Base-by-base conservation (phyloP, 2,888 invertebrate genomes). In the Pachymerium ferrugineum region DNA sequence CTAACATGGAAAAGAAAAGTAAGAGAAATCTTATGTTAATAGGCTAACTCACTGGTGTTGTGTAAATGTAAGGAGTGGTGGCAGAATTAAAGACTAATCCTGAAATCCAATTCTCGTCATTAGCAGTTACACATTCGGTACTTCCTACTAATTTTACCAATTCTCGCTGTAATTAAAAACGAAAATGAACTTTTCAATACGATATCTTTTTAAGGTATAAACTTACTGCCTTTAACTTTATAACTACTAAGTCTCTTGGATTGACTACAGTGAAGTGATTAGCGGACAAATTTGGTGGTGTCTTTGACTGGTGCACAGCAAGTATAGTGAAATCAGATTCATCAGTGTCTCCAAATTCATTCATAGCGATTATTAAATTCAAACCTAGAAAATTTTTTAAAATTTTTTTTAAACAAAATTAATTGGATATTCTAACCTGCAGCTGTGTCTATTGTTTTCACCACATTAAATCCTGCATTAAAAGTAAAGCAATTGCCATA, bases 191-290 rank as follows among this genome's bases (percentile, higher is more conserved):
- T 28, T 3, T 30, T 30, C 30, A 19, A 70, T 31, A 35, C 1
- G 10, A 19, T 8, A 31, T 5, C 4, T 4, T 5, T 31, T 12
- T 28, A 68, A 68, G 5, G n/a, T n/a, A n/a, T 67, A 3, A 16
- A 3, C 73, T 73, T 73, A 73, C 73, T 3, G 73, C 54, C 62
- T 35, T 73, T 4, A 73, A n/a, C 30, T 73, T 73, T 6, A 67
- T 10, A 22, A 31, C 28, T 3, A 73, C 16, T 3, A 38, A 28
- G 14, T 62, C 67, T 12, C 31, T 28, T 3, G 73, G 30, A n/a
- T 33, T 22, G 19, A 73, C 16, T 19, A 8, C 8, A 19, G 12
- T 54, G 31, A 30, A 54, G 14, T 62, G 73, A 28, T 16, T 54
- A n/a, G 22, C 3, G 33, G 54, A 6, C 4, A 73, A 22, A 31